These are phyloP conservation scores for Mnemiopsis leidyi DNA, from an alignment of 37 sponge, comb jelly and placozoan species.

Conservation along the genomic window DNA sequence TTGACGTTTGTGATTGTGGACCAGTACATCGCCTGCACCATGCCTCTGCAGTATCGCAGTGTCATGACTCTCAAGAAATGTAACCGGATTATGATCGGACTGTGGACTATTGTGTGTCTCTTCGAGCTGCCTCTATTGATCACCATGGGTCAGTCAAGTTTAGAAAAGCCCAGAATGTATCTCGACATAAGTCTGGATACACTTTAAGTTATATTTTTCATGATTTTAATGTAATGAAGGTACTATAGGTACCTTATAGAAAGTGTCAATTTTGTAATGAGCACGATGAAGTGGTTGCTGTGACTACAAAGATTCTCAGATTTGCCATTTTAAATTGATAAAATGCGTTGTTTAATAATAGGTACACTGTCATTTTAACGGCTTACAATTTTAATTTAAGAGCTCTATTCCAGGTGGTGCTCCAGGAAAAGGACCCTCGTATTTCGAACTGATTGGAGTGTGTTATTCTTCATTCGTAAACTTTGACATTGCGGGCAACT, in stretches of 20 bases:
- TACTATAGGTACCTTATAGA: too few relatives aligned
- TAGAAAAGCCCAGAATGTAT: too few relatives aligned
- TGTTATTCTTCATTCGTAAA: background rate
- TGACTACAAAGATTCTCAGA: too few relatives aligned
- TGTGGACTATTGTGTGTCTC: background rate
- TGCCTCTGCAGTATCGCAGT: conserved; percentile 28
- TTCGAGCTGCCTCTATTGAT: conserved; percentile 43
- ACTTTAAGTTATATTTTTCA: too few relatives aligned
- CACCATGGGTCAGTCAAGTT: background rate
- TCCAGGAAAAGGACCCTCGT: background rate
- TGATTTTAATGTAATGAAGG: too few relatives aligned
- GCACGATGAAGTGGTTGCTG: too few relatives aligned
- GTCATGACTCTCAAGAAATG: conserved; percentile 40
- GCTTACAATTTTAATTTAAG: too few relatives aligned
- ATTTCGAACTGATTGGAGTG: background rate
- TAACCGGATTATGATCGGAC: background rate
- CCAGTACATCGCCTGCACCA: conserved; percentile 48
- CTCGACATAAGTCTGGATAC: too few relatives aligned
- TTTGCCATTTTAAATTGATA: too few relatives aligned
- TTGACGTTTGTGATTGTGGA: conserved; percentile 37
- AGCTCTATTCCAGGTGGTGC: background rate
- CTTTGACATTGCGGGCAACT: background rate
- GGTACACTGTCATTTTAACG: too few relatives aligned
- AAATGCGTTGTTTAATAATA: too few relatives aligned
- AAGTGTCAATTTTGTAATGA: too few relatives aligned